phyloP scores from a whole-genome alignment of 2,113 vertebrate genomes.

The Myotis lucifugus region DNA sequence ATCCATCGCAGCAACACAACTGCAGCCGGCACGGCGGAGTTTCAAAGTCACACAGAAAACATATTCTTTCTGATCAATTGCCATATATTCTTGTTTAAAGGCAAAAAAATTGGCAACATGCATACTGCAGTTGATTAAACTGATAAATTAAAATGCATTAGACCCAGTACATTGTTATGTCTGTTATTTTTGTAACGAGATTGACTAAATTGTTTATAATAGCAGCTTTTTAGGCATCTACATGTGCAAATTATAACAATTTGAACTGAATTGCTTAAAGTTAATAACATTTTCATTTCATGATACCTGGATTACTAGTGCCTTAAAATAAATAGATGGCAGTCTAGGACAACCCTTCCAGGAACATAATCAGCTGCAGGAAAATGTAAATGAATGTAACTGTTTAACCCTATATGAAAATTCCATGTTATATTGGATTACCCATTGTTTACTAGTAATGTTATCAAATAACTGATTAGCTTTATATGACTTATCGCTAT shows the following conservation, averaged over 20 bases:
- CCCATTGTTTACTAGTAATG: not conserved
- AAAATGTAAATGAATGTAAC: slow-evolving; percentile 27
- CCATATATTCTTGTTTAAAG: slow-evolving; percentile 70
- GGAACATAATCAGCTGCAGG: not conserved
- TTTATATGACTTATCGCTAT: not conserved
- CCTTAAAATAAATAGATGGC: slow-evolving; percentile 27
- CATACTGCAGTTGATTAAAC: slow-evolving; percentile 56
- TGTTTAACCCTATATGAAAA: not conserved
- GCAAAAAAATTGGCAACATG: slow-evolving; percentile 58
- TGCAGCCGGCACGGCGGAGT: slow-evolving; percentile 80
- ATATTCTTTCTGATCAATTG: slow-evolving; percentile 78
- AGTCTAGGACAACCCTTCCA: not conserved
- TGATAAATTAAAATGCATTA: slow-evolving; percentile 72
- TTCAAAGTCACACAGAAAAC: slow-evolving; percentile 88
- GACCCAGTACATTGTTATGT: not conserved
- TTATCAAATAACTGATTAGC: not conserved
- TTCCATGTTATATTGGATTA: not conserved
- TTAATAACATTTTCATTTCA: slow-evolving; percentile 45
- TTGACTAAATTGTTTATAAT: slow-evolving; percentile 34
- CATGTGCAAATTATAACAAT: not conserved
- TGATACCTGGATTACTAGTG: not conserved
- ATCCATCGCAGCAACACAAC: slow-evolving; percentile 84
- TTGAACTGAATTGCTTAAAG: not conserved
- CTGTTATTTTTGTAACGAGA: slow-evolving; percentile 2
- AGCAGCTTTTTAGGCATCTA: slow-evolving; percentile 7